Base-by-base conservation (phyloP, 2,113 vertebrate genomes). In the Riparia riparia region DNA sequence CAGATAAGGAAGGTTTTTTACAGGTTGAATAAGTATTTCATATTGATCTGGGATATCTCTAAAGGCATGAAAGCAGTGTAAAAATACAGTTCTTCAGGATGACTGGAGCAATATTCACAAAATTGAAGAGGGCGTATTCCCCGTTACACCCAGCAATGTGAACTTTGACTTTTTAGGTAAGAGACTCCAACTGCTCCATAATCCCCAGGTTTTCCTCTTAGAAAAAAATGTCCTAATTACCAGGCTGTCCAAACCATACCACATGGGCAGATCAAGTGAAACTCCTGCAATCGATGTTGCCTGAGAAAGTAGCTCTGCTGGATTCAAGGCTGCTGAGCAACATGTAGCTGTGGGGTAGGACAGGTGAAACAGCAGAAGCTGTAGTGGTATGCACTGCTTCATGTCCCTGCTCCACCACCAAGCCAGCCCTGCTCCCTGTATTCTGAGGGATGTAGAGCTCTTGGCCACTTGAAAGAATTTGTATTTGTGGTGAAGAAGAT, bases 261-360 rank as follows among this genome's bases (percentile, higher is more conserved):
- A 73, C n/a, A 69, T 0, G 0, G 78, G 41, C 49, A 81, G 39
- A 77, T 64, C 32, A 45, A n/a, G 58, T 58, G 34, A 54, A 71
- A 63, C 5, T 53, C 31, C 53, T 63, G 37, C 4, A 4, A 6
- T 42, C 24, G 9, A 65, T 7, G 1, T 31, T 73, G 65, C 51
- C 79, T 45, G 50, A 71, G 70, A 92, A 56, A 44, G 24, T 31
- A 87, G 50, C 32, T 70, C 60, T 78, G n/a, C 26, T 81, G 69
- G 45, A 73, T 51, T 49, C 26, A 80, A 64, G 44, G 50, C 39
- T 83, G 26, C 47, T 68, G 39, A 47, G 28, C 69, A 56, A 14
- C 34, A 20, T 77, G 31, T 57, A 20, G 0, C 37, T 1, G 0
- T 44, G 7, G 18, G 16, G 16, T 60, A 24, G n/a, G 41, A 73